phyloP scores from a whole-genome alignment of 1,140 invertebrate genomes.

The Frieseomelitta varia region DNA sequence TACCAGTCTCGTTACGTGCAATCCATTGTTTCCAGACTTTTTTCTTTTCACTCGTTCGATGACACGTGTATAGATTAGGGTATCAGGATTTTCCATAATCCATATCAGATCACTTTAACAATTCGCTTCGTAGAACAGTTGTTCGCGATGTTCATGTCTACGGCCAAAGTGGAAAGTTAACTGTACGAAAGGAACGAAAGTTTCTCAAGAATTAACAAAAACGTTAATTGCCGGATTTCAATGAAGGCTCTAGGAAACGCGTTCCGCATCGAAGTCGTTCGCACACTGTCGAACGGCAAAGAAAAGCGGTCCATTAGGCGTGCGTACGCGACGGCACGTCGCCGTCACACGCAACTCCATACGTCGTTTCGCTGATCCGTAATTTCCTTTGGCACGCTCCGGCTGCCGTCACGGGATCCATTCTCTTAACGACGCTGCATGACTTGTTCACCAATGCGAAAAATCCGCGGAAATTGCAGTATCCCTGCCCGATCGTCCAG shows the following conservation, averaged over 20 bases:
- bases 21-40: conserved; percentile 29
- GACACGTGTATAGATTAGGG: background rate
- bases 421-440: conserved; percentile 16
- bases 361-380: conserved; percentile 38
- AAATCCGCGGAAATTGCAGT: conserved; percentile 11
- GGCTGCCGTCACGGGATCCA: conserved; percentile 14
- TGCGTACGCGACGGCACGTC: conserved; percentile 42
- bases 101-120: background rate
- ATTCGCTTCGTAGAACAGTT: background rate
- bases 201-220: background rate
- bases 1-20: conserved; percentile 38
- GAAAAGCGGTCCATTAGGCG: conserved; percentile 47
- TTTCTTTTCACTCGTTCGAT: background rate
- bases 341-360: conserved; percentile 33
- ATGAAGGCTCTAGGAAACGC: conserved; percentile 38
- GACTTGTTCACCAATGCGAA: background rate
- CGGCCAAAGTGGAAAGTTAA: background rate
- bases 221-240: conserved; percentile 39
- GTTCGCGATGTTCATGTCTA: background rate
- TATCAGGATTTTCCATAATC: too few relatives aligned
- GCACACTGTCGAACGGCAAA: conserved; percentile 7
- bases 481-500: too few relatives aligned
- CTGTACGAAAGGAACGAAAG: background rate
- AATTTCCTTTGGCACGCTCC: conserved; percentile 35
- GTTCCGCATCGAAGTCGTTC: conserved; percentile 32